A percentile compares a stretch with the other conserved stretches of the same genome.
Evolutionary conservation across 2,113 vertebrate genomes (phyloP).

Genomic region (Danio rerio): DNA sequence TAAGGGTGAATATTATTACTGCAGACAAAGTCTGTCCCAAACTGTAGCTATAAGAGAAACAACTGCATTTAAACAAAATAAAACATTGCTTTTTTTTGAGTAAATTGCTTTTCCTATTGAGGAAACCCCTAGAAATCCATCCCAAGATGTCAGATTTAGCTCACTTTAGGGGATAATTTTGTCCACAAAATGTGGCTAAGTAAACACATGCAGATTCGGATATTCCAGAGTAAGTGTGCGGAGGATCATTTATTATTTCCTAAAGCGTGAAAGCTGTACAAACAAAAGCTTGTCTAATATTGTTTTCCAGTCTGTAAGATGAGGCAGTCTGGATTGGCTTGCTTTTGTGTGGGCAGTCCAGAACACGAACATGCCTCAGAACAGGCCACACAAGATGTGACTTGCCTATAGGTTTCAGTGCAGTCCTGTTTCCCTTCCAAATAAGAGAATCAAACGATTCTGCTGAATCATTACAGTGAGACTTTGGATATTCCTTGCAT

Average conservation of each 20-base stretch:
- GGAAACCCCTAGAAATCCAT: background rate
- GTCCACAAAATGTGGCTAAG: slow-evolving; percentile 13
- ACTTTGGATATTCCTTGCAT: slow-evolving; percentile 14
- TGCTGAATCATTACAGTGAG: background rate
- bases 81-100: slow-evolving; percentile 48
- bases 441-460: background rate
- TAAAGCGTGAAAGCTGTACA: slow-evolving; percentile 19
- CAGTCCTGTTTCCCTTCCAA: slow-evolving; percentile 59
- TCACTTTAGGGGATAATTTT: background rate
- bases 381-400: slow-evolving; percentile 66
- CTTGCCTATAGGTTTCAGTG: slow-evolving; percentile 59
- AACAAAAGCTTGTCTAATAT: slow-evolving; percentile 28
- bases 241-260: slow-evolving; percentile 19
- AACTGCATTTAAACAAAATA: background rate
- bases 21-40: background rate
- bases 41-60: background rate
- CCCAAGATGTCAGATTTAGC: background rate
- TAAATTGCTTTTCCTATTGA: background rate
- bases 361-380: slow-evolving; percentile 44
- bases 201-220: slow-evolving; percentile 11
- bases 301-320: slow-evolving; percentile 10
- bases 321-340: background rate
- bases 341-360: slow-evolving; percentile 33
- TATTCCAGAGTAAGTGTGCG: background rate
- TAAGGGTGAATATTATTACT: background rate